Base-by-base conservation (phyloP, 2,888 invertebrate species). In the Acleris emargana region DNA sequence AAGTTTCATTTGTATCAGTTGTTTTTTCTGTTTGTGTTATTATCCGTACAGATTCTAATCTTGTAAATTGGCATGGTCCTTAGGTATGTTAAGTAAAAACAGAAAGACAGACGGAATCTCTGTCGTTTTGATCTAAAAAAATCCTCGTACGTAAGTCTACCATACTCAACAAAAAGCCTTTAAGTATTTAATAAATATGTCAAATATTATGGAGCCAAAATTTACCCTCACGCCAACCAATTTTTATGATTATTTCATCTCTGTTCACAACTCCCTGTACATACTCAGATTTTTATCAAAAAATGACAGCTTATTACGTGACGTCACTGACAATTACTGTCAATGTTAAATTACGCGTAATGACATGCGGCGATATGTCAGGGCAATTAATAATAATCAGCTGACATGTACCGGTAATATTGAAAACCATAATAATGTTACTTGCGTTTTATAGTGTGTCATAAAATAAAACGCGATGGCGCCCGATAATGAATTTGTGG, bases 341-440 rank as follows among this genome's bases (percentile, higher is more conserved):
- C 64, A 60, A 50, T 64, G 59, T 64, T 64, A 64, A 64, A 64
- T 64, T 64, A 64, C 32, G 59, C 54, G 59, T 50, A 64, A 64
- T 60, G 64, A 55, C 64, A 60, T 51, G 54, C 54, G 59, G 53
- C 50, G 28, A 57, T 42, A 42, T 60, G 59, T 60, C 50, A 55
- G 32, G 28, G 64, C 50, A 69, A 74, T 74, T 74, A 74, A 73
- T 75, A 70, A 71, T 67, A 68, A 74, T 38, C 38, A 38, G 72
- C 68, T 63, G 71, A 71, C 70, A 62, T 67, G 20, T 25, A 38
- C 50, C 64, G 57, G 60, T 60, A 62, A 69, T 71, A 69, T 69
- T 71, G 70, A 69, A 67, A 69, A 71, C 71, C 42, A 25, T 49
- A 43, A 3, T 51, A 45, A 25, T 22, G 53, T 50, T 18, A 11